Evolutionary conservation across 1,140 invertebrate species (phyloP).

Genomic region (Drosophila kurseongensis): DNA sequence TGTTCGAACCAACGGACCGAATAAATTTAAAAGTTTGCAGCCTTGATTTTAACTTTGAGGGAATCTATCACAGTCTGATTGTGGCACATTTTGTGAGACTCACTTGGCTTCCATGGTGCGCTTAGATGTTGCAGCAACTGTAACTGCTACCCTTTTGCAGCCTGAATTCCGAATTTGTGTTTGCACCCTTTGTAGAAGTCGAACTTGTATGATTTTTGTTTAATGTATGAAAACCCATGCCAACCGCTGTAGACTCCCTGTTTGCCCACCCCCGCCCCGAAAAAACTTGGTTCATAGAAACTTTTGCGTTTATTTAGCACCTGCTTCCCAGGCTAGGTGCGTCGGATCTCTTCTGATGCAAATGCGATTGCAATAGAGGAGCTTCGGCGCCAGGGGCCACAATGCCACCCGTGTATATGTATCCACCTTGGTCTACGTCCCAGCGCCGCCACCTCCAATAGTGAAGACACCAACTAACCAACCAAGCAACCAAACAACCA

Average conservation of each 20-base stretch:
- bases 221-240: conserved; percentile 6
- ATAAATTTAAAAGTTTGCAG: conserved; percentile 36
- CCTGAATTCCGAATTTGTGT: conserved; percentile 28
- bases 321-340: conserved; percentile 62
- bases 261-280: background rate
- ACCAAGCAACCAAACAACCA: conserved; percentile 16
- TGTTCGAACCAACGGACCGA: background rate
- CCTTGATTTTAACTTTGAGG: conserved; percentile 33
- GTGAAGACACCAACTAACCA: conserved; percentile 32
- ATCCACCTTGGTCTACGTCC: conserved; percentile 59
- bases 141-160: conserved; percentile 14
- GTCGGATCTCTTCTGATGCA: conserved; percentile 44
- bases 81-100: conserved; percentile 22
- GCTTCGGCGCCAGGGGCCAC: conserved; percentile 23
- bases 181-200: conserved; percentile 48
- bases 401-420: conserved; percentile 43
- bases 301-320: conserved; percentile 82
- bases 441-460: conserved; percentile 65
- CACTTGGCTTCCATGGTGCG: conserved; percentile 74
- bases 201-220: conserved; percentile 39
- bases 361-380: conserved; percentile 14
- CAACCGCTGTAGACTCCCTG: conserved; percentile 19
- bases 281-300: conserved; percentile 79
- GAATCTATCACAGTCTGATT: conserved; percentile 39
- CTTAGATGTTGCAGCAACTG: conserved; percentile 32